Percentiles rank a stretch among this genome's conserved stretches.
Conservation (phyloP, 2,113 vertebrate genomes). For the Gymnorhina tibicen region DNA sequence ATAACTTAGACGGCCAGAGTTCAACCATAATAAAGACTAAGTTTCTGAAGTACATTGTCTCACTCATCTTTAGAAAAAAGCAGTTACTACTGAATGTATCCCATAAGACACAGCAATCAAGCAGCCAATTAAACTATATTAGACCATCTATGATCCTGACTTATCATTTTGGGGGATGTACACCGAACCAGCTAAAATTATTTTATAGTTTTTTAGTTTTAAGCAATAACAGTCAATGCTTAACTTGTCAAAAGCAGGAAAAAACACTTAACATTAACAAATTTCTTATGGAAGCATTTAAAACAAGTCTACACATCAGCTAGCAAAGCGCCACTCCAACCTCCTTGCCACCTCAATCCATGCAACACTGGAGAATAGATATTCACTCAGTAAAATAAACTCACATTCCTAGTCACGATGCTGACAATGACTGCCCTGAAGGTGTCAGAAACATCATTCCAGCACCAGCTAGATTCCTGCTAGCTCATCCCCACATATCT, state of each 20-base stretch:
- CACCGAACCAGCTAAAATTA: background rate
- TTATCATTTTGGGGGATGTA: background rate
- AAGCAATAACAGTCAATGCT: background rate
- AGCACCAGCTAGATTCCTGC: background rate
- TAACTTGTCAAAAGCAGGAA: background rate
- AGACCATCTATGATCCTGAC: background rate
- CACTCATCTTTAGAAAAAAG: background rate
- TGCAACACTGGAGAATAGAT: background rate
- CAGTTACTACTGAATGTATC: background rate
- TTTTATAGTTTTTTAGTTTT: background rate
- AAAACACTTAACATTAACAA: background rate
- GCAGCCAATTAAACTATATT: background rate
- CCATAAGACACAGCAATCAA: background rate
- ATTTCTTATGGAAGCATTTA: background rate
- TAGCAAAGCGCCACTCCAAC: background rate
- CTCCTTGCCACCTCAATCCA: background rate
- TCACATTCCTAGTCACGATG: background rate
- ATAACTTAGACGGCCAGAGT: background rate
- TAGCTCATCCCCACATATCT: background rate
- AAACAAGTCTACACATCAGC: background rate
- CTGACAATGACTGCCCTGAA: background rate
- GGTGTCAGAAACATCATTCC: background rate
- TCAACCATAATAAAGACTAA: background rate
- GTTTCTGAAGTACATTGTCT: background rate
- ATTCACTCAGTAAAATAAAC: background rate